Evolutionary conservation across 1,140 invertebrate genomes (phyloP), one percentile per base, ranked within the genome.

Genomic region (Dufourea novaeangliae): DNA sequence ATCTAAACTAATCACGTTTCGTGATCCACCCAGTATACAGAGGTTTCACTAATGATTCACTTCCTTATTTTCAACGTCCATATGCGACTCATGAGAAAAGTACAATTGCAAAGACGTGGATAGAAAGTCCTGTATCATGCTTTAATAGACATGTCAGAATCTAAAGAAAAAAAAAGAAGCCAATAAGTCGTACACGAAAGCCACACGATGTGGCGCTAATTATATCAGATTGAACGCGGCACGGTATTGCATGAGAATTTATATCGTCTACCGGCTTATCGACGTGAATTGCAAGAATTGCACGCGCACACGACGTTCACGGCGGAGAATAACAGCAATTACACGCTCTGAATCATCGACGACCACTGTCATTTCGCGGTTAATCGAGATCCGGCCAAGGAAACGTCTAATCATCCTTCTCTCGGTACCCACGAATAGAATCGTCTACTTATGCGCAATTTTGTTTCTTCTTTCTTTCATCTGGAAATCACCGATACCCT

Each of bases 261-360:
- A n/a, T n/a, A n/a, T n/a, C n/a, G n/a, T n/a, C n/a, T 27, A 37
- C 17, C 22, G 25, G 10, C 25, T 62, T 71, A 62, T 62, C n/a
- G 7, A 3, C 5, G 22, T 14, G 32, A 37, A 72, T 72, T 41
- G 14, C 29, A n/a, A 50, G 17, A 17, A 46, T 34, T n/a, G 41
- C 20, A 22, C n/a, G 44, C 14, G 27, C 22, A 6, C 2, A 27
- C 1, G 7, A 44, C 70, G 22, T 52, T 37, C 27, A 67, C 2
- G 6, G 25, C 17, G 22, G 34, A 27, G 39, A 41, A 29, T 37
- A 56, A 56, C 46, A 29, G 57, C 37, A 41, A 67, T 74, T 74
- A 74, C 50, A 56, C 46, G 50, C 72, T 56, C 62, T 54, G 63
- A 74, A 74, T 74, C 72, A 41, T 34, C 62, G 7, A 22, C 25